Conservation (phyloP, 1,140 invertebrate species). For the Colletes gigas region DNA sequence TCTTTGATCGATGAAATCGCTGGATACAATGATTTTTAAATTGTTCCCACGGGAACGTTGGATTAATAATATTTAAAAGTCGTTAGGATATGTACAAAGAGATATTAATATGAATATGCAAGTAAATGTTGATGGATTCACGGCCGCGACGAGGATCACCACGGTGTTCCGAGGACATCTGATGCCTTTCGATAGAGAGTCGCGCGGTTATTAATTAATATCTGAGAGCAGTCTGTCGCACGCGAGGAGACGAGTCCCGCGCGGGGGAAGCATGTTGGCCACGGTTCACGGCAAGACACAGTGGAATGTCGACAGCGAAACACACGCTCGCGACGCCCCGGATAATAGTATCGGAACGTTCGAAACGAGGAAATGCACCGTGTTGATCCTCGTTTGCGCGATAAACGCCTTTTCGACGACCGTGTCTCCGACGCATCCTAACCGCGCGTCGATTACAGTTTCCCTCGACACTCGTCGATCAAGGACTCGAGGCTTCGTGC, state of each 20-base stretch:
- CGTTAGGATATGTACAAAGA: constrained; percentile 79
- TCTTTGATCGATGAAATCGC: constrained; percentile 27
- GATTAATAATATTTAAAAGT: constrained; percentile 69
- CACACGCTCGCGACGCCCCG: not conserved
- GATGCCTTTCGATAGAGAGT: not conserved
- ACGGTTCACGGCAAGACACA: constrained; percentile 25
- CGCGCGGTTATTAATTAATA: not conserved
- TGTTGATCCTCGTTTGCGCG: constrained; percentile 47
- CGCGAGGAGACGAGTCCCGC: not conserved
- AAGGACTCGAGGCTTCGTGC: constrained; percentile 22
- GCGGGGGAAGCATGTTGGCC: constrained; percentile 14
- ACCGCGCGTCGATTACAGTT: constrained; percentile 21
- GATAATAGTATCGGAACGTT: not conserved
- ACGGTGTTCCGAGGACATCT: constrained; percentile 47
- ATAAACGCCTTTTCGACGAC: constrained; percentile 47
- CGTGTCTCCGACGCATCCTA: not conserved
- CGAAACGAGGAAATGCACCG: constrained; percentile 27
- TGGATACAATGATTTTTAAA: constrained; percentile 57
- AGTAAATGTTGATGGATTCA: constrained; percentile 61
- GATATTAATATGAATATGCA: constrained; percentile 61
- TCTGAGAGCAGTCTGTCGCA: constrained; percentile 22
- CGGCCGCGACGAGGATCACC: constrained; percentile 43
- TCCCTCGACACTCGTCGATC: constrained; percentile 46
- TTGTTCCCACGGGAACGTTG: constrained; percentile 58
- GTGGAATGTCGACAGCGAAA: constrained; percentile 53